Conservation (phyloP, 2,888 invertebrate species). For the Chelonus formosanus region DNA sequence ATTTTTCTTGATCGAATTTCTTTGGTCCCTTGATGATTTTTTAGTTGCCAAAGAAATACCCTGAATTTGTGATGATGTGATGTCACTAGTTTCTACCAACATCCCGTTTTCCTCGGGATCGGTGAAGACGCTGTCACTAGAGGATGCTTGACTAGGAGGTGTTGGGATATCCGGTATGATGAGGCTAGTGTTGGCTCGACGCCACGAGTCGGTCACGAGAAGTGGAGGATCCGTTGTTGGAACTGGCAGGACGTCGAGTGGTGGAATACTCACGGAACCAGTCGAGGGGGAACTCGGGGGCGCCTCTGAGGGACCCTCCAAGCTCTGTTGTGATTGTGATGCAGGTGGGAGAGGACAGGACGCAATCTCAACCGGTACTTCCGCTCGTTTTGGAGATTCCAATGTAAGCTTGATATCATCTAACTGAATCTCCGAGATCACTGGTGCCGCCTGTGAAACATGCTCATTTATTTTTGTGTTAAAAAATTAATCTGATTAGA, state of each 20-base stretch:
- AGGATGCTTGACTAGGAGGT: conserved; percentile 70
- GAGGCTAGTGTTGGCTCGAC: conserved; percentile 57
- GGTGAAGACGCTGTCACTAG: conserved; percentile 79
- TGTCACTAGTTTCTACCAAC: conserved; percentile 66
- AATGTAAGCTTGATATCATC: conserved; percentile 20
- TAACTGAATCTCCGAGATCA: conserved; percentile 9
- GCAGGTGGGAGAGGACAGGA: conserved; percentile 17
- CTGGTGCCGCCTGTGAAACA: conserved; percentile 5
- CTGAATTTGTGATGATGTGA: conserved; percentile 34
- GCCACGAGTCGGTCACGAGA: conserved; percentile 64
- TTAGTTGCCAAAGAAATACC: conserved; percentile 25
- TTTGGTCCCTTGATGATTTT: conserved; percentile 43
- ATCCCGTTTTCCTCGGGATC: conserved; percentile 70
- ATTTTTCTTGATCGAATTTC: conserved; percentile 28
- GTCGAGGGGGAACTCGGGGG: conserved; percentile 23
- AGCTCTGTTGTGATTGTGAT: background rate
- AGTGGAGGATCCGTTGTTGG: conserved; percentile 48
- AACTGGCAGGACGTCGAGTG: conserved; percentile 41
- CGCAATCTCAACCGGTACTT: conserved; percentile 25
- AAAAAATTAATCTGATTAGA: background rate
- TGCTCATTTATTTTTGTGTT: background rate
- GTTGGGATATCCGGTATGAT: conserved; percentile 53
- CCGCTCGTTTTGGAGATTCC: conserved; percentile 27
- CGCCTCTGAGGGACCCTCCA: conserved; percentile 16
- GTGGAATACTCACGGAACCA: conserved; percentile 38